These are phyloP conservation scores for Moxostoma hubbsi DNA, from an alignment of 2,797 vertebrate genomes.

Conservation along the genomic window DNA sequence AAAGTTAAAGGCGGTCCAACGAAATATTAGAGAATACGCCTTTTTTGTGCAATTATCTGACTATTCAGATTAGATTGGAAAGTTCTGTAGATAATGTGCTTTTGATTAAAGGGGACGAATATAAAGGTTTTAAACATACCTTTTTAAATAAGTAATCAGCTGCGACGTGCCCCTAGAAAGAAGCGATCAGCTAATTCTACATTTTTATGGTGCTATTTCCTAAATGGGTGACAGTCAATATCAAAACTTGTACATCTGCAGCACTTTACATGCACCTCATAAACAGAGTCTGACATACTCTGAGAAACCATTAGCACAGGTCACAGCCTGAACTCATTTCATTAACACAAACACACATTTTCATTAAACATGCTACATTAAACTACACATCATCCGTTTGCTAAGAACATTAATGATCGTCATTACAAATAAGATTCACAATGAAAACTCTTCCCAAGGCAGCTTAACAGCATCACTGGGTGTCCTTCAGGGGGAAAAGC, in stretches of 20 bases:
- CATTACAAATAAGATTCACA: conserved; percentile 16
- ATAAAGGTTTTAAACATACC: not conserved
- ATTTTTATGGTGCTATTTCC: not conserved
- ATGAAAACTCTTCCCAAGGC: not conserved
- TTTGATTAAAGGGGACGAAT: not conserved
- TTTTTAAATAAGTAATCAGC: conserved; percentile 8
- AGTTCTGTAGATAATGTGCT: not conserved
- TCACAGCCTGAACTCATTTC: conserved; percentile 10
- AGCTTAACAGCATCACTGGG: conserved; percentile 3
- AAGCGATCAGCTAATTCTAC: not conserved
- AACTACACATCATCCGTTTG: conserved; percentile 35
- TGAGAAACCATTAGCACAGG: conserved; percentile 19
- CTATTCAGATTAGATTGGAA: not conserved
- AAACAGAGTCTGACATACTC: not conserved
- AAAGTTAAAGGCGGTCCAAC: no score
- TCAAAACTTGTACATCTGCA: conserved; percentile 3
- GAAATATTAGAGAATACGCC: no score
- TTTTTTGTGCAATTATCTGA: not conserved
- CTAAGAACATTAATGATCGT: conserved; percentile 42
- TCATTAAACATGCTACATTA: conserved; percentile 40
- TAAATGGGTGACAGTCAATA: not conserved
- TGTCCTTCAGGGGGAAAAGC: not conserved
- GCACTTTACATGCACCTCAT: not conserved
- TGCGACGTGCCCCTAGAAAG: not conserved
- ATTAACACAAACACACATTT: conserved; percentile 8